Conservation (phyloP, 30 jellyfish, hydroid and myxozoan genomes). For the Aurelia sp. region DNA sequence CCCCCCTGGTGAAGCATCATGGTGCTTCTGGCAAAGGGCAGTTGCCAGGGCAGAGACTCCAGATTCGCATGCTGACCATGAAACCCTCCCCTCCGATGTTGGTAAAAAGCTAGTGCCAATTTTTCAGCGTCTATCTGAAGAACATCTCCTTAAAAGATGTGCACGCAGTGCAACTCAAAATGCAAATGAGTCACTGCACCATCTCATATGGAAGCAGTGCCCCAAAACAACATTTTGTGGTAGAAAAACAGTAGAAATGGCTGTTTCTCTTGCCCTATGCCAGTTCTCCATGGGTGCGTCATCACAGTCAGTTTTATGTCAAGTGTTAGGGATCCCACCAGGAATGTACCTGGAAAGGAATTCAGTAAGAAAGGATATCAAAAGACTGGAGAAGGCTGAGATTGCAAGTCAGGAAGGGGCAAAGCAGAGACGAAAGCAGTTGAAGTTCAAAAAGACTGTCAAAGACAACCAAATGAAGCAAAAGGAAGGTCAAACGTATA, state of each 20-base stretch:
- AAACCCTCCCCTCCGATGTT: too few species aligned
- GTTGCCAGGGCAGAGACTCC: too few species aligned
- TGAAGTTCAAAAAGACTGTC: background rate
- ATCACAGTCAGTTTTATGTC: background rate
- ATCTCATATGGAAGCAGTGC: slow-evolving; percentile 1
- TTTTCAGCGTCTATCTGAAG: background rate
- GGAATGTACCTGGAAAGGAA: background rate
- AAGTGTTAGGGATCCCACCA: background rate
- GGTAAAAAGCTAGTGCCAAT: background rate
- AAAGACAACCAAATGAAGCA: background rate
- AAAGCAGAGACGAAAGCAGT: background rate
- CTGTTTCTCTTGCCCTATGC: slow-evolving; percentile 4
- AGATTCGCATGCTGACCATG: too few species aligned
- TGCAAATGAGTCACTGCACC: background rate
- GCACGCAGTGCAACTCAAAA: slow-evolving; percentile 1
- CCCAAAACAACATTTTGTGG: background rate
- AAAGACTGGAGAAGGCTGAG: background rate
- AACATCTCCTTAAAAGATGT: too few species aligned
- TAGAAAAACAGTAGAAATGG: too few species aligned
- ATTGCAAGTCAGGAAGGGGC: background rate
- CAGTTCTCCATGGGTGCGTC: background rate
- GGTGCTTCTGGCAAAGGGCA: too few species aligned
- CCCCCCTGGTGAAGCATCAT: too few species aligned
- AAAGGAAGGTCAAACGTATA: background rate
- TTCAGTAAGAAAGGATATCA: background rate